phyloP scores from a whole-genome alignment of 2,113 vertebrate genomes.

The Arenaria interpres region DNA sequence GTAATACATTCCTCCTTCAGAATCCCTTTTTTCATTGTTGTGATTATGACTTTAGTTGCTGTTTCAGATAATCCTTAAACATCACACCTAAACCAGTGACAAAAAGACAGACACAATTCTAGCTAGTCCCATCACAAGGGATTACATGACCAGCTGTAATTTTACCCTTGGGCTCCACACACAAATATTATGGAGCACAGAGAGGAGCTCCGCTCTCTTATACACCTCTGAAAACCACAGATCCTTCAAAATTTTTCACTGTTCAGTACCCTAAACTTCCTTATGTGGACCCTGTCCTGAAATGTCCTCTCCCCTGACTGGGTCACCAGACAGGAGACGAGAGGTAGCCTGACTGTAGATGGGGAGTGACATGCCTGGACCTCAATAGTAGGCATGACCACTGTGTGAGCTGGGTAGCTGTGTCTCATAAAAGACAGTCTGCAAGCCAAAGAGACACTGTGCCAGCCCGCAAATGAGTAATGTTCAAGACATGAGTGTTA shows the following conservation, averaged over 20 bases:
- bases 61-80: not conserved
- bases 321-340: not conserved
- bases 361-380: not conserved
- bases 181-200: not conserved
- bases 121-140: not conserved
- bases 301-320: not conserved
- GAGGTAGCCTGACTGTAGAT: not conserved
- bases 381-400: not conserved
- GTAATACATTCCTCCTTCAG: not conserved
- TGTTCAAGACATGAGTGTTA: not conserved
- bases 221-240: not conserved
- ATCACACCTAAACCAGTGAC: not conserved
- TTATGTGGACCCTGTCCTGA: not conserved
- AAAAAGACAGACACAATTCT: not conserved
- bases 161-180: not conserved
- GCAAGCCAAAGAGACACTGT: fast-evolving
- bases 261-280: not conserved
- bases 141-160: not conserved
- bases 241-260: not conserved
- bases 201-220: not conserved
- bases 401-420: not conserved
- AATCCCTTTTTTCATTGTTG: not conserved
- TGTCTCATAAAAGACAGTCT: not conserved
- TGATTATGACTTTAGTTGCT: not conserved
- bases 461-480: not conserved